These are phyloP conservation scores for Drosophila pallidifrons DNA, from an alignment of 1,140 invertebrate genomes.

Conservation along the genomic window DNA sequence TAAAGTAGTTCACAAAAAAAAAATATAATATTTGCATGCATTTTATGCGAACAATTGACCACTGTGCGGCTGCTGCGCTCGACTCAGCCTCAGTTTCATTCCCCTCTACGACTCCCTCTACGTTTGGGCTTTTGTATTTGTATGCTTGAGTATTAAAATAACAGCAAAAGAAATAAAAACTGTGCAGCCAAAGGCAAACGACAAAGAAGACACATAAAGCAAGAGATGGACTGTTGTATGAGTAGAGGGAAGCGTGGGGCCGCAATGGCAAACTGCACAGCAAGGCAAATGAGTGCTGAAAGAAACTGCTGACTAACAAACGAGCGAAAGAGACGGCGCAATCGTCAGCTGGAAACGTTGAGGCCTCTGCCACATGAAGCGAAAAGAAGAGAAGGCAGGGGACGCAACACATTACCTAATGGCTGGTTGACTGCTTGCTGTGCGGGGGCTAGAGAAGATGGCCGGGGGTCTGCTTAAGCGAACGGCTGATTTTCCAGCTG, in stretches of 20 bases:
- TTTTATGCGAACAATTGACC: conserved; percentile 11
- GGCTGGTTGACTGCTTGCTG: conserved; percentile 28
- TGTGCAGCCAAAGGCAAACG: conserved; percentile 53
- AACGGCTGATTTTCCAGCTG: conserved; percentile 85
- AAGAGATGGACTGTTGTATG: conserved; percentile 1
- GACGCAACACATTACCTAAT: conserved; percentile 37
- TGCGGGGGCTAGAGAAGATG: neutral
- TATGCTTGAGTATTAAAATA: conserved; percentile 73
- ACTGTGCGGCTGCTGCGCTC: conserved; percentile 53
- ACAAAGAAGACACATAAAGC: conserved; percentile 54
- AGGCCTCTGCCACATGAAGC: conserved; percentile 46
- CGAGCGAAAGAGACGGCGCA: conserved; percentile 11
- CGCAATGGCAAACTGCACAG: conserved; percentile 36
- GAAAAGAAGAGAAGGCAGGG: conserved; percentile 31
- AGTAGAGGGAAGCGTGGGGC: neutral
- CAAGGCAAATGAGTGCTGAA: conserved; percentile 43
- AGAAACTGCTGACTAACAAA: conserved; percentile 62
- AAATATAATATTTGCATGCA: neutral
- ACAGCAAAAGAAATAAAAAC: conserved; percentile 73
- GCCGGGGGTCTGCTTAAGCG: conserved; percentile 14
- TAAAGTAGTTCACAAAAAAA: neutral
- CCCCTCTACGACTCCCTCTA: neutral
- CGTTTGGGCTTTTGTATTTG: conserved; percentile 62
- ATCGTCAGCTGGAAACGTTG: conserved; percentile 62
- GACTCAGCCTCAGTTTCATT: conserved; percentile 26